Base-by-base conservation (phyloP, 1,140 invertebrate genomes). In the Lordiphosa stackelbergi region DNA sequence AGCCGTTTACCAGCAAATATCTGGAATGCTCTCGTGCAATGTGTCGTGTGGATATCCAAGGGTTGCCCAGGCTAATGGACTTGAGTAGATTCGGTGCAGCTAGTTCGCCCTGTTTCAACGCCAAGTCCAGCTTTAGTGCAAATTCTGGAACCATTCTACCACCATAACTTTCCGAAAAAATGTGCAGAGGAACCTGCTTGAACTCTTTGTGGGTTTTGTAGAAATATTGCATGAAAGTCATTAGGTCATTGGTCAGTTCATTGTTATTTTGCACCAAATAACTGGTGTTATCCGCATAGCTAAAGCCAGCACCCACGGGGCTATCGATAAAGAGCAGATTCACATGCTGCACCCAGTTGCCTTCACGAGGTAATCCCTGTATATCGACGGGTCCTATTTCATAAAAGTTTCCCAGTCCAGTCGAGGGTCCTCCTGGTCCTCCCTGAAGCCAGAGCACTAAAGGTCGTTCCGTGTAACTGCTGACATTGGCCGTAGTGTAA, bases 101-200 rank as follows among this genome's bases (percentile, higher is more conserved):
- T 2, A 97, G 90, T 28, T 89, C 89, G 4, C 91, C 92, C 1
- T 73, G 74, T 57, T 90, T 64, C 68, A 94, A 91, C 37, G 92
- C 93, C 92, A 94, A 66, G 41, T 78, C 68, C 41, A 85, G 54
- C 36, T 86, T 65, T 9, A 79, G 66, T 3, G 90, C 93, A 81
- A 97, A 94, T 65, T 95, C 94, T 8, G 93, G 91, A 0, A 94
- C 92, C 94, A 96, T 97, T 89, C 97, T 97, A 1, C 95, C 96
- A 24, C 95, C 95, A 88, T 97, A 97, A 1, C 95, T 96, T 86
- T 97, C 94, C n/a, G 92, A 93, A 64, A 94, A 93, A 45, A 97
- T 95, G 72, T 95, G 97, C 19, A 95, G 89, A 0, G 94, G 93
- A 4, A 93, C 90, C 4, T 83, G 88, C 73, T 91, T 89, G 73